Base-by-base conservation (phyloP, 2,113 vertebrate species). In the Phycodurus eques region DNA sequence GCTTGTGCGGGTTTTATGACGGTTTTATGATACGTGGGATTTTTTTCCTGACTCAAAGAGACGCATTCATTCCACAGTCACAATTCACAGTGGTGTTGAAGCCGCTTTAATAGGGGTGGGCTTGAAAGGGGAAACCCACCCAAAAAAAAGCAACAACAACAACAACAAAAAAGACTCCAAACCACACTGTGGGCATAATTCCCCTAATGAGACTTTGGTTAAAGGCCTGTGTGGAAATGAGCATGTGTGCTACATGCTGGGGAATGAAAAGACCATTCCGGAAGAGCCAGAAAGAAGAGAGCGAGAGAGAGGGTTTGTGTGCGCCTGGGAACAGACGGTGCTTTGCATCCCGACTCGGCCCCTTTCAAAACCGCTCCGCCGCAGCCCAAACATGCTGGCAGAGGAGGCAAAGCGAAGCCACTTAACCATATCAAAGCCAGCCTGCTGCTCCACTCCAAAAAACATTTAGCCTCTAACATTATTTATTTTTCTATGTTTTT, bases 341-440 rank as follows among this genome's bases (percentile, higher is more conserved):
- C 67, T 70, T 27, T 79, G 71, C 49, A 33, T 35, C 84, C 76
- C 77, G 20, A 80, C 68, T 77, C 68, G 71, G 75, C 62, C 68
- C 79, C 72, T 80, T 70, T 77, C 85, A 78, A 87, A 60, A 80
- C 82, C 60, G 78, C 82, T 81, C 83, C 82, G 67, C 83, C 78
- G 67, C 15, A 77, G 75, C 80, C 76, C 81, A 75, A 88, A 83
- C 81, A 81, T 75, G 76, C 83, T 87, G 84, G 88, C 86, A 89
- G 73, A 49, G 33, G 71, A 56, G 67, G 86, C 80, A 88, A 86
- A 91, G 85, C 81, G 64, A 71, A 79, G 86, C 79, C 85, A 82
- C 85, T 91, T 88, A 85, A 88, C 85, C 85, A 89, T 84, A 88
- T 90, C 86, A 91, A 90, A 91, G 84, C 76, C 81, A 70, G 60